Conservation (phyloP, 2,888 invertebrate genomes). For the Bellardia pandia region DNA sequence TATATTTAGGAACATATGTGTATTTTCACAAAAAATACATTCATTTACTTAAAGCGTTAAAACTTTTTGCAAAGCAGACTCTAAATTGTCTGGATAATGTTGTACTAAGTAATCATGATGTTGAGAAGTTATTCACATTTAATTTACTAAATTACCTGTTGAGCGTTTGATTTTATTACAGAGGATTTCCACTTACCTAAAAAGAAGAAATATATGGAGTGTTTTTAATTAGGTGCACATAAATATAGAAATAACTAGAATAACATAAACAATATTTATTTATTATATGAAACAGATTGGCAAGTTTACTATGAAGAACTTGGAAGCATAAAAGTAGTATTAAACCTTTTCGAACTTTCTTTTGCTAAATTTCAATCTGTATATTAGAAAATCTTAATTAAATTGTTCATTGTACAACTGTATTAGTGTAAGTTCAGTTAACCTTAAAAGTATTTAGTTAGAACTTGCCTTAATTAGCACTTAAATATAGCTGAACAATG, state of each 20-base stretch:
- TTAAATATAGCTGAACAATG: background rate
- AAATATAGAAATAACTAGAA: background rate
- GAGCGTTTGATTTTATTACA: background rate
- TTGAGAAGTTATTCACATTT: background rate
- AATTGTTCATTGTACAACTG: background rate
- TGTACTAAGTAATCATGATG: background rate
- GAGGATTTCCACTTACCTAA: background rate
- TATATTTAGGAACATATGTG: background rate
- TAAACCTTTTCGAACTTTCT: too few relatives aligned
- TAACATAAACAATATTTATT: too few relatives aligned
- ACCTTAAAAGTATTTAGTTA: background rate
- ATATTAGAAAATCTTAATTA: too few relatives aligned
- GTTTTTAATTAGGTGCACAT: background rate
- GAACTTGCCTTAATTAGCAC: constrained; percentile 18
- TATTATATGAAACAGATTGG: too few relatives aligned
- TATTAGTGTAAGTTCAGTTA: background rate
- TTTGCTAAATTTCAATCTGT: too few relatives aligned
- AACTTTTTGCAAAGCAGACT: background rate
- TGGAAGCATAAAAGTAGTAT: too few relatives aligned
- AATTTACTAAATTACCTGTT: background rate
- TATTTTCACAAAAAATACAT: background rate
- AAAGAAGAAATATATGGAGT: background rate
- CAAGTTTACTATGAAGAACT: too few relatives aligned
- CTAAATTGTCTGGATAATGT: background rate
- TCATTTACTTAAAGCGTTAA: background rate